phyloP scores from a whole-genome alignment of 2,113 vertebrate genomes.

The Maccullochella peelii region DNA sequence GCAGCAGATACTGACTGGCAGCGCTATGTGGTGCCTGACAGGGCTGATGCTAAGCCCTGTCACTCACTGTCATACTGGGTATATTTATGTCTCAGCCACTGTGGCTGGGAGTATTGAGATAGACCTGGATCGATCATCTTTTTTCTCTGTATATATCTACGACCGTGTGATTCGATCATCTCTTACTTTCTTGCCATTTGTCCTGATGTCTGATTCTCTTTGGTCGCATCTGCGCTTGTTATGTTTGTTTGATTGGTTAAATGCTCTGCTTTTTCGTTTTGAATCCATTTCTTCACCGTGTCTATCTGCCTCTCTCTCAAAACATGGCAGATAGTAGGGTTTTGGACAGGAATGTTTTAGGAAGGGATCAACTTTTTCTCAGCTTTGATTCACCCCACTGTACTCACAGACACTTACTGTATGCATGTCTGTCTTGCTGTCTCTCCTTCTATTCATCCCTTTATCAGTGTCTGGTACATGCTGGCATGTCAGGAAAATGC shows the following conservation, averaged over 20 bases:
- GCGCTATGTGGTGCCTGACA: conserved; percentile 60
- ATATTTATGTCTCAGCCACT: conserved; percentile 45
- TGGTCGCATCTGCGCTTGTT: background rate
- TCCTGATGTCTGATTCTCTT: conserved; percentile 2
- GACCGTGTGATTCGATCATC: background rate
- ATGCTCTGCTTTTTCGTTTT: background rate
- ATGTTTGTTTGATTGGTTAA: conserved; percentile 12
- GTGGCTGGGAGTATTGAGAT: conserved; percentile 44
- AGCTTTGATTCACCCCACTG: conserved; percentile 17
- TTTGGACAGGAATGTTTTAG: conserved; percentile 2
- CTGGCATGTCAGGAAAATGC: conserved; percentile 8
- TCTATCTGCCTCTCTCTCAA: background rate
- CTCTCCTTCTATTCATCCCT: background rate
- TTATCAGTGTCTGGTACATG: background rate
- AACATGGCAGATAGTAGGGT: background rate
- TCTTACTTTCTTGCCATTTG: conserved; percentile 11
- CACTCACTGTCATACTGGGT: conserved; percentile 71
- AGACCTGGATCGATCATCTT: conserved; percentile 34
- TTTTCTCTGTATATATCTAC: background rate
- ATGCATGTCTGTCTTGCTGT: background rate
- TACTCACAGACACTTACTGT: background rate
- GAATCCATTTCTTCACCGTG: background rate
- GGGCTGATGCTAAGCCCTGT: conserved; percentile 65
- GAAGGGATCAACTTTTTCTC: background rate
- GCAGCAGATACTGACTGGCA: conserved; percentile 65